phyloP scores from a whole-genome alignment of 2,113 vertebrate genomes.

The Nothoprocta pentlandii region DNA sequence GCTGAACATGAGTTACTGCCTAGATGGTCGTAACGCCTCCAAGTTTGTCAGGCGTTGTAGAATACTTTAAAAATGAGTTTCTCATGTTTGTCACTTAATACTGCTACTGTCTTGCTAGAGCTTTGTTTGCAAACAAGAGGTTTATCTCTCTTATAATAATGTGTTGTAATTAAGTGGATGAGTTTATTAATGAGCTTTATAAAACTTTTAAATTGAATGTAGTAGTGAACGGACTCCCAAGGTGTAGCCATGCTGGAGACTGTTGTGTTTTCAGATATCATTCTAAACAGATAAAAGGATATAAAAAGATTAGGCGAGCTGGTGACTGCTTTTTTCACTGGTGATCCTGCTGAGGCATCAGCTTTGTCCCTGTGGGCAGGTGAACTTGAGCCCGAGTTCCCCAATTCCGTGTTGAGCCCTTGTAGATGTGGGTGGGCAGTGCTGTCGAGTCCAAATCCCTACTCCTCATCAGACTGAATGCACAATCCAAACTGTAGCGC shows the following conservation, averaged over 20 bases:
- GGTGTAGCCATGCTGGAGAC: background rate
- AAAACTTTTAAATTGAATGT: slow-evolving; percentile 36
- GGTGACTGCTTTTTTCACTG: background rate
- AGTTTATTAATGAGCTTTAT: slow-evolving; percentile 50
- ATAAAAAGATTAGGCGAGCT: background rate
- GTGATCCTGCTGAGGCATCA: background rate
- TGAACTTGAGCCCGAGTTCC: background rate
- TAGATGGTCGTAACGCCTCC: background rate
- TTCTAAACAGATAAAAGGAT: slow-evolving; percentile 7
- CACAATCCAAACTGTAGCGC: background rate
- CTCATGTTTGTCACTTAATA: slow-evolving; percentile 34
- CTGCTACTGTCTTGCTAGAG: slow-evolving; percentile 17
- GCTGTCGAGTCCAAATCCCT: background rate
- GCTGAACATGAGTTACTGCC: background rate
- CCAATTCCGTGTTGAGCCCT: background rate
- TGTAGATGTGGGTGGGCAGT: background rate
- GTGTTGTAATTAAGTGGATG: slow-evolving; percentile 43
- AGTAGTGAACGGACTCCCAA: slow-evolving; percentile 15
- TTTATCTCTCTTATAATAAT: slow-evolving; percentile 29
- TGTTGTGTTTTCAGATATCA: slow-evolving; percentile 28
- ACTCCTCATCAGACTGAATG: background rate
- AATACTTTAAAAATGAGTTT: slow-evolving; percentile 38
- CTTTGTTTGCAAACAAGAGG: slow-evolving; percentile 49
- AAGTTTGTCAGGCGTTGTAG: slow-evolving; percentile 24
- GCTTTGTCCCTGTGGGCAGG: background rate